Evolutionary conservation across 2,888 invertebrate species (phyloP).

Genomic region (Leptinotarsa peninsularis): DNA sequence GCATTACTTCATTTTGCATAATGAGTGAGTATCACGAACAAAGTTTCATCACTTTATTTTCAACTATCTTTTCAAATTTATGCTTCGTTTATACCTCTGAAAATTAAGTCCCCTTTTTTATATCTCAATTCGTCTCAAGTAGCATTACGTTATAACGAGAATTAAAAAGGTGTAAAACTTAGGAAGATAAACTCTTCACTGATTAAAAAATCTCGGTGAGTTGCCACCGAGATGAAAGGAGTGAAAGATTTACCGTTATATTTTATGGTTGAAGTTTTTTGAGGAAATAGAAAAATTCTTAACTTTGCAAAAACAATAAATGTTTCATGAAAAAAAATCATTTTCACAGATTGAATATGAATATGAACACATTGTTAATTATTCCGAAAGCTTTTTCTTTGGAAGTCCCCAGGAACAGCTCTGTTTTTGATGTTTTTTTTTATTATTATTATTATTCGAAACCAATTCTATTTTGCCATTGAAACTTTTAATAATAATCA

Average conservation of each 20-base stretch:
- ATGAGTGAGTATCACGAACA: slow-evolving; percentile 27
- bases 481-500: no score
- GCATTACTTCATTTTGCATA: slow-evolving; percentile 25
- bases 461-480: no score
- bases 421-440: no score
- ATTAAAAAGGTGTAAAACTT: slow-evolving; percentile 59
- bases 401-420: no score
- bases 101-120: slow-evolving; percentile 48
- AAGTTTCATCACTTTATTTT: slow-evolving; percentile 51
- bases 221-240: slow-evolving; percentile 14
- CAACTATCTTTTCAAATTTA: slow-evolving; percentile 48
- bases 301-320: neutral
- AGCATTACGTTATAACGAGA: slow-evolving; percentile 52
- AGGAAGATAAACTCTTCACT: slow-evolving; percentile 50
- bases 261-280: no score
- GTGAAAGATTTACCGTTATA: neutral
- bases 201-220: slow-evolving; percentile 37
- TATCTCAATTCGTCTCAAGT: slow-evolving; percentile 48
- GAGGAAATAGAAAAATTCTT: no score
- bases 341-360: no score
- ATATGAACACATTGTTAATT: no score
- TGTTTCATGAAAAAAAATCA: no score
- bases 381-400: no score
- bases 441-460: no score
- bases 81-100: slow-evolving; percentile 39